These are phyloP conservation scores for Acleris literana DNA, from an alignment of 2,888 invertebrate species.

Conservation along the genomic window DNA sequence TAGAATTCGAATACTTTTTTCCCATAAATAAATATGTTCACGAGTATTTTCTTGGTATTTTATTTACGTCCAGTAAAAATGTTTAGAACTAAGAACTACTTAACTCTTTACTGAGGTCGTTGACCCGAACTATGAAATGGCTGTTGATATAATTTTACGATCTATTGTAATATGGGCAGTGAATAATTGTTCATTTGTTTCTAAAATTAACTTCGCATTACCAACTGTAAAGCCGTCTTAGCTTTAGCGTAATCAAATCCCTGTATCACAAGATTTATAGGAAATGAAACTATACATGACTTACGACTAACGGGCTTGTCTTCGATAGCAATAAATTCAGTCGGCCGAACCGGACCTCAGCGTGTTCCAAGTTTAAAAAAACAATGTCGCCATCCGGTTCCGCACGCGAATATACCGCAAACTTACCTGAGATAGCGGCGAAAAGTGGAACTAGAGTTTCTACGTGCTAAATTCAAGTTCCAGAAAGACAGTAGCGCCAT, in stretches of 20 bases:
- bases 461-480: background rate
- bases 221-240: background rate
- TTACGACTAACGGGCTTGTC: constrained; percentile 29
- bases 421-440: constrained; percentile 14
- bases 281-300: constrained; percentile 28
- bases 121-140: too few relatives aligned
- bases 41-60: too few relatives aligned
- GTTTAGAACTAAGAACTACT: too few relatives aligned
- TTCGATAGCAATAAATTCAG: constrained; percentile 27
- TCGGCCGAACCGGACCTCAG: constrained; percentile 17
- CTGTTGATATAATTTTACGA: too few relatives aligned
- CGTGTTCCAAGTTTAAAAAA: constrained; percentile 23
- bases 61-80: too few relatives aligned
- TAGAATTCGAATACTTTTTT: too few relatives aligned
- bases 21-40: too few relatives aligned
- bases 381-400: constrained; percentile 42
- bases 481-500: constrained; percentile 5
- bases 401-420: constrained; percentile 46
- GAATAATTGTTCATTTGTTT: background rate
- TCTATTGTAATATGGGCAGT: too few relatives aligned
- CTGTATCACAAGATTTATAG: constrained; percentile 7
- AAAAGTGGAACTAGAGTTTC: constrained; percentile 24
- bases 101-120: too few relatives aligned
- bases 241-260: constrained; percentile 14
- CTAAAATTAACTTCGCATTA: constrained; percentile 8